Evolutionary conservation across 2,113 vertebrate species (phyloP).

Genomic region (Abramis brama): DNA sequence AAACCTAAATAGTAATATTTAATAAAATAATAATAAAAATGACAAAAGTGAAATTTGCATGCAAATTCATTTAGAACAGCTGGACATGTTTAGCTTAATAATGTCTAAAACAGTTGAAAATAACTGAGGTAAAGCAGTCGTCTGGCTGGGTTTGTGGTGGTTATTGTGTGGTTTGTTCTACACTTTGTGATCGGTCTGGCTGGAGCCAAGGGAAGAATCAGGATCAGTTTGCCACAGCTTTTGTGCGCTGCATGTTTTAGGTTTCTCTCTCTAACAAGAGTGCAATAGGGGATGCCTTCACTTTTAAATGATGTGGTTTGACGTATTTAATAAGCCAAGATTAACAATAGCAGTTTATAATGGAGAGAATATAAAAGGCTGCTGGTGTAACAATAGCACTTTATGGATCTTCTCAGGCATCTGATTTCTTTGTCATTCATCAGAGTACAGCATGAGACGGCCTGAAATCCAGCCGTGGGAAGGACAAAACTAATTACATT

Average conservation of each 20-base stretch:
- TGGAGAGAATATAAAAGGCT: background rate
- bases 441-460: background rate
- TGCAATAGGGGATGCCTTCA: background rate
- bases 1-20: no score
- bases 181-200: background rate
- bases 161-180: background rate
- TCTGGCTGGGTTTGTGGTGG: background rate
- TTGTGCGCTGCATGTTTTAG: constrained; percentile 1
- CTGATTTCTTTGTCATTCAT: constrained; percentile 29
- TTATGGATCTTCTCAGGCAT: constrained; percentile 29
- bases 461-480: constrained; percentile 23
- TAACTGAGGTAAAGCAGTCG: background rate
- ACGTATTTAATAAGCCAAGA: constrained; percentile 16
- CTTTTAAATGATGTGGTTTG: background rate
- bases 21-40: no score
- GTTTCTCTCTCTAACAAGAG: constrained; percentile 20
- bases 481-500: background rate
- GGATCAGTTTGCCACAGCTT: constrained; percentile 18
- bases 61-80: background rate
- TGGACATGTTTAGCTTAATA: background rate
- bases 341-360: constrained; percentile 15
- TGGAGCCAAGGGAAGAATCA: background rate
- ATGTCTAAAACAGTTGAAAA: background rate
- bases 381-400: background rate
- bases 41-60: background rate